Percentiles rank a stretch among this genome's conserved stretches.
Evolutionary conservation across 2,888 invertebrate species (phyloP).

Genomic region (Aporophyla lueneburgensis): DNA sequence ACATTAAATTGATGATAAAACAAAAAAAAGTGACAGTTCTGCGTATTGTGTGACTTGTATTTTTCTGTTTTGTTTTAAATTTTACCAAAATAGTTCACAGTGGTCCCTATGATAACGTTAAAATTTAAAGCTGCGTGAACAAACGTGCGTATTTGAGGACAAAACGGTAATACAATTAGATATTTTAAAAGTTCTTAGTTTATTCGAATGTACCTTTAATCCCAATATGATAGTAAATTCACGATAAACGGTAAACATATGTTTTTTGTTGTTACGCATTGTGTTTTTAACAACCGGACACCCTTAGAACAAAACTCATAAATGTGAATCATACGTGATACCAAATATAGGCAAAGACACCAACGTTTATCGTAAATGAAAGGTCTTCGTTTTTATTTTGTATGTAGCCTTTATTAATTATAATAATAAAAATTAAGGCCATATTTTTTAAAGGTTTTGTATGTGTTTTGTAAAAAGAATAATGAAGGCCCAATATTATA

Average conservation of each 20-base stretch:
- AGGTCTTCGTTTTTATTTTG: slow-evolving; percentile 3
- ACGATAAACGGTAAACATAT: slow-evolving; percentile 9
- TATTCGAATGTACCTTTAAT: slow-evolving; percentile 2
- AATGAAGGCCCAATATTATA: not conserved
- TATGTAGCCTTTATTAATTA: too few relatives aligned
- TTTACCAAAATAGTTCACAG: slow-evolving; percentile 39
- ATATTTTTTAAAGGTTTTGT: too few relatives aligned
- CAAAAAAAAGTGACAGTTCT: slow-evolving; percentile 14
- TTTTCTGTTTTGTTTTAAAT: slow-evolving; percentile 66
- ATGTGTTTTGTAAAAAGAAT: too few relatives aligned
- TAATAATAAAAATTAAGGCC: too few relatives aligned
- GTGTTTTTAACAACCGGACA: not conserved
- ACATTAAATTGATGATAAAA: not conserved
- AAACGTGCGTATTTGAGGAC: slow-evolving; percentile 8
- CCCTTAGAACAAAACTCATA: not conserved
- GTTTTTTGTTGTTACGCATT: slow-evolving; percentile 39
- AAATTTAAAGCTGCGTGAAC: slow-evolving; percentile 12
- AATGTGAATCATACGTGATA: slow-evolving; percentile 12
- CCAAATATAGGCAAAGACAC: slow-evolving; percentile 33
- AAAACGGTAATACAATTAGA: slow-evolving; percentile 35
- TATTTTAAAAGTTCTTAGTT: not conserved
- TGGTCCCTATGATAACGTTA: slow-evolving; percentile 9
- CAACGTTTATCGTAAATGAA: slow-evolving; percentile 9
- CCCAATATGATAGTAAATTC: not conserved
- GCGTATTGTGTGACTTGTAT: slow-evolving; percentile 64